Conservation (phyloP, 1,140 invertebrate species). For the Drepana arcuata region DNA sequence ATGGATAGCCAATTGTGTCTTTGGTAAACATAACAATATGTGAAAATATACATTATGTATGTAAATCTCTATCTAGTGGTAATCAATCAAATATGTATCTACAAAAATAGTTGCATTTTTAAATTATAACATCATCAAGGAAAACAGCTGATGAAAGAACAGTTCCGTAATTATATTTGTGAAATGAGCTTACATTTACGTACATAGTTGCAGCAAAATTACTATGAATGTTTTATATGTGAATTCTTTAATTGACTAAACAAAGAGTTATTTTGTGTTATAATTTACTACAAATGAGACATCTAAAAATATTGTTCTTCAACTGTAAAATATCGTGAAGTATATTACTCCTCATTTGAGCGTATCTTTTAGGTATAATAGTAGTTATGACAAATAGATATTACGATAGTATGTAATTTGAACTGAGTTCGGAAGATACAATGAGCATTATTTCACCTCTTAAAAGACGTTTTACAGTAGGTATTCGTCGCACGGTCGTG, state of each 20-base stretch:
- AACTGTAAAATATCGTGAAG: conserved; percentile 40
- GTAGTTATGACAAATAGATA: conserved; percentile 21
- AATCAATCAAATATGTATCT: conserved; percentile 67
- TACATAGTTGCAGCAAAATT: conserved; percentile 26
- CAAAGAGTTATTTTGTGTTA: conserved; percentile 33
- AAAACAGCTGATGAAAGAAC: conserved; percentile 42
- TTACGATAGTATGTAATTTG: conserved; percentile 25
- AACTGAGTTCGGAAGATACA: conserved; percentile 29
- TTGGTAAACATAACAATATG: conserved; percentile 61
- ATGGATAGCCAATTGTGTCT: conserved; percentile 22
- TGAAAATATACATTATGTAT: conserved; percentile 63
- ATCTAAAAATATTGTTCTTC: conserved; percentile 64
- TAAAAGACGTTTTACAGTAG: conserved; percentile 13
- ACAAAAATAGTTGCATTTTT: conserved; percentile 70
- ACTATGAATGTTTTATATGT: conserved; percentile 39
- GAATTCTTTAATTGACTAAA: conserved; percentile 39
- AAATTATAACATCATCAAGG: conserved; percentile 43
- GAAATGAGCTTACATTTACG: background rate
- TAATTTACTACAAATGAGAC: conserved; percentile 50
- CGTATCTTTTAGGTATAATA: conserved; percentile 18
- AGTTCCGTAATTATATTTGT: conserved; percentile 10
- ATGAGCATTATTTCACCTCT: conserved; percentile 20
- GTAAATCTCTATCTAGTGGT: conserved; percentile 65
- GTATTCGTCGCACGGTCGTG: conserved; percentile 17
- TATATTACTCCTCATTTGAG: conserved; percentile 27